These are phyloP conservation scores for Decapterus maruadsi DNA, from an alignment of 2,797 vertebrate species.

Conservation along the genomic window DNA sequence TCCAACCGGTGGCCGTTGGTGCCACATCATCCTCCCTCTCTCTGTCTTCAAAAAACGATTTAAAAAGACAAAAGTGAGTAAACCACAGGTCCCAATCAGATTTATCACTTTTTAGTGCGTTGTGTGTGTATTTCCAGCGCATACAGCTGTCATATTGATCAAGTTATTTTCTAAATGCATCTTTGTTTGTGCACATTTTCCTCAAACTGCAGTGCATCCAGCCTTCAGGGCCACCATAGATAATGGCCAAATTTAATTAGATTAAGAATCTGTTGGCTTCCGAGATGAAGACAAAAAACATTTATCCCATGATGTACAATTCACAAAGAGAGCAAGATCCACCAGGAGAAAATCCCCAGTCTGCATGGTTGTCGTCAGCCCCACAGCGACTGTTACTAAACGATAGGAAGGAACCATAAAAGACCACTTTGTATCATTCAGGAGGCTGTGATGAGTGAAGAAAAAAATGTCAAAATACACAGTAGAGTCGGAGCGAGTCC, in stretches of 20 bases:
- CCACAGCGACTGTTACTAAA: constrained; percentile 52
- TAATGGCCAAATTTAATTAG: neutral
- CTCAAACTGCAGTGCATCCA: no score
- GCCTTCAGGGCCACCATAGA: no score
- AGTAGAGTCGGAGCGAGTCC: constrained; percentile 30
- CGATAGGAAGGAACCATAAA: constrained; percentile 54
- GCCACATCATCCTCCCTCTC: no score
- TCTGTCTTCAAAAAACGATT: no score
- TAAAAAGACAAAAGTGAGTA: no score
- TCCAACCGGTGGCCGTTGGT: no score
- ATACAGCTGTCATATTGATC: no score
- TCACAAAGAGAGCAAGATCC: constrained; percentile 24
- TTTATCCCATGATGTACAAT: neutral
- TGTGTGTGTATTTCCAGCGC: no score
- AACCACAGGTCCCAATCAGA: no score
- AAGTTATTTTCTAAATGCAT: no score
- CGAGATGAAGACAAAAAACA: neutral
- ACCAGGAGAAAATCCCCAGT: constrained; percentile 17
- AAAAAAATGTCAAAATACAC: constrained; percentile 54
- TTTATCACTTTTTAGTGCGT: no score
- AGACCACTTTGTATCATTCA: constrained; percentile 62
- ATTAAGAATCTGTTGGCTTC: neutral
- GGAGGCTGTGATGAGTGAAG: constrained; percentile 40
- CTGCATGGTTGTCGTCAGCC: constrained; percentile 18
- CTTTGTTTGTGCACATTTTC: no score